Base-by-base conservation (phyloP, 2,113 vertebrate species). In the Ceuthmochares aereus region DNA sequence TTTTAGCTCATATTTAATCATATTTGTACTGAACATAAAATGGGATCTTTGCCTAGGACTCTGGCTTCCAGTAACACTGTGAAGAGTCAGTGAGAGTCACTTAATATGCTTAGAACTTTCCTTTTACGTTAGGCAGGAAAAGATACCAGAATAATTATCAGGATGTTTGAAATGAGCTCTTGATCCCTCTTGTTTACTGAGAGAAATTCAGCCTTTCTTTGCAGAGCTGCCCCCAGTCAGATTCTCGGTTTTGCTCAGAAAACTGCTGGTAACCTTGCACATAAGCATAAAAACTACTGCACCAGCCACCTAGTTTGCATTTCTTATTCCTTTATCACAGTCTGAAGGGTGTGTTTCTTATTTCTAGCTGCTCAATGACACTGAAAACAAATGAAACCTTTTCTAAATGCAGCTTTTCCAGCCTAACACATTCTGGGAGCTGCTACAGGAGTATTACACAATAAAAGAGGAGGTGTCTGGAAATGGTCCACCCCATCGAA, bases 61-160 rank as follows among this genome's bases (percentile, higher is more conserved):
- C 43, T 55, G 64, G 23, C 63, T 66, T 25, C 23, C 62, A 58
- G 4, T 3, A 26, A n/a, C 67, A 14, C 26, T n/a, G 32, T 1
- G 14, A 55, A 45, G 45, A 68, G 58, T 29, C 54, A 87, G 34
- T n/a, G 76, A 47, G 20, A 43, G 8, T 2, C 19, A 64, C 43
- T 64, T 12, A 6, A 1, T 9, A 1, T 1, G 3, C 32, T 84
- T 6, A 19, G 19, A n/a, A 15, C 1, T 52, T 14, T 49, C 21
- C 40, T 5, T 8, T 2, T 17, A 2, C 7, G 4, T 85, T 37
- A 59, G 37, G 27, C 27, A 63, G 40, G 72, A 79, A 80, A 63
- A 68, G 17, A 20, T 12, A 26, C 9, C 23, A 20, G 21, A 30
- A 18, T 42, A 63, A 54, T 25, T 10, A 14, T 8, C 54, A 80